Evolutionary conservation across 2,888 invertebrate genomes (phyloP), one percentile per base, ranked within the genome.

Genomic region (Mantis religiosa): DNA sequence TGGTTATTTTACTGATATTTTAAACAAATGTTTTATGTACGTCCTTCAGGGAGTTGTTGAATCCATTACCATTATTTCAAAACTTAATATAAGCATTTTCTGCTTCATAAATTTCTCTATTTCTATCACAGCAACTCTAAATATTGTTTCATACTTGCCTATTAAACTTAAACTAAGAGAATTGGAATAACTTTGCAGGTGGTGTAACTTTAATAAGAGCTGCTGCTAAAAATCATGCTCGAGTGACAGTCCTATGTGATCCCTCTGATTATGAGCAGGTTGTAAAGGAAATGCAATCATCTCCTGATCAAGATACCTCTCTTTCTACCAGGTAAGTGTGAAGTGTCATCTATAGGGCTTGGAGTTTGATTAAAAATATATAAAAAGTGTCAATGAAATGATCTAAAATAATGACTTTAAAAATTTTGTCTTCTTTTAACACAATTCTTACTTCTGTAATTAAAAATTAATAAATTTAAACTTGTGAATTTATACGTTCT

Each of bases 221-320:
- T 2, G 99, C 99, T 15, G 99, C 99, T 4, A 99, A 99, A 94
- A 99, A 99, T 94, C 98, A 99, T 93, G 95, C 96, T 84, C 95
- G 99, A 92, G 99, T 99, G 12, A 98, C 98, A 0, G 97, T 99
- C 28, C 93, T 99, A 89, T 98, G 98, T 92, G 99, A 99, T 93
- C 98, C 98, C 0, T 93, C 92, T 28, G 99, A 99, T 94, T 99
- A 99, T 93, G 94, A 94, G 2, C 95, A 94, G 91, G 95, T 98
- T 91, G 93, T 97, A 86, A 92, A 94, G 28, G 98, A 98, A 93
- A 94, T 99, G 89, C 95, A 95, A 91, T 92, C 92, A 82, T 95
- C 94, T 34, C 92, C 94, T 34, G 94, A 95, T 85, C 96, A 95
- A 88, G 96, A 97, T 91, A 98, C 98, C 0, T 94, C 95, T 28